These are phyloP conservation scores for Masnerella sp. DNA, from an alignment of 2,888 invertebrate genomes.

Conservation along the genomic window DNA sequence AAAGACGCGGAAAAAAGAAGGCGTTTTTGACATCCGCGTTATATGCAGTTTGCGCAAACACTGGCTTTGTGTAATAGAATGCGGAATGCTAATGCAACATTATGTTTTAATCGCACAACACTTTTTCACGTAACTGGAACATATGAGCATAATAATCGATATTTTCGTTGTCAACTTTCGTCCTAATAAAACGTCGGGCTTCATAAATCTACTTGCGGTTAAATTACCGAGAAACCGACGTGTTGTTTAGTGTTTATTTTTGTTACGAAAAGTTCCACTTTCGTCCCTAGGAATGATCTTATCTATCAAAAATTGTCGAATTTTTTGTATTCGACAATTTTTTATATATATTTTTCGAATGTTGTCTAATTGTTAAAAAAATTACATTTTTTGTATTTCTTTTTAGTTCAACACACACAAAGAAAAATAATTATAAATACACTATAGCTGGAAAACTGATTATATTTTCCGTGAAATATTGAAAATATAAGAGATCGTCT, in stretches of 20 bases:
- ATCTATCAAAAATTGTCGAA: too few species aligned
- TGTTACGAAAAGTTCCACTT: not conserved
- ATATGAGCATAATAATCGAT: conserved; percentile 46
- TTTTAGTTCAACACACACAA: too few species aligned
- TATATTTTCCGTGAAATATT: too few species aligned
- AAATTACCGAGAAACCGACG: too few species aligned
- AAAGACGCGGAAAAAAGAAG: not conserved
- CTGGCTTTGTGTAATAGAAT: conserved; percentile 25
- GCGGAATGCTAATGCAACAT: conserved; percentile 37
- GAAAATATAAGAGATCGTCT: too few species aligned
- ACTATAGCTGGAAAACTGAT: too few species aligned
- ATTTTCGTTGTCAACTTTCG: conserved; percentile 46
- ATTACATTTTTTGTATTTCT: too few species aligned
- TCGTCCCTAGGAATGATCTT: too few species aligned
- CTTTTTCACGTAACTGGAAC: conserved; percentile 43
- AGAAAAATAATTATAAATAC: too few species aligned
- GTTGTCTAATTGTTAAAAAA: too few species aligned
- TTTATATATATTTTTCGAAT: too few species aligned
- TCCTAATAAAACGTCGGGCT: conserved; percentile 16
- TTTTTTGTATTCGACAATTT: too few species aligned
- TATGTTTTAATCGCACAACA: conserved; percentile 31
- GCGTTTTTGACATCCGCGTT: conserved; percentile 9
- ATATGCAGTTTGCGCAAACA: conserved; percentile 10
- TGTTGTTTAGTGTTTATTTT: not conserved
- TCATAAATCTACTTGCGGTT: conserved; percentile 26